These are phyloP conservation scores for Sipha flava DNA, from an alignment of 1,140 invertebrate genomes.

Conservation along the genomic window DNA sequence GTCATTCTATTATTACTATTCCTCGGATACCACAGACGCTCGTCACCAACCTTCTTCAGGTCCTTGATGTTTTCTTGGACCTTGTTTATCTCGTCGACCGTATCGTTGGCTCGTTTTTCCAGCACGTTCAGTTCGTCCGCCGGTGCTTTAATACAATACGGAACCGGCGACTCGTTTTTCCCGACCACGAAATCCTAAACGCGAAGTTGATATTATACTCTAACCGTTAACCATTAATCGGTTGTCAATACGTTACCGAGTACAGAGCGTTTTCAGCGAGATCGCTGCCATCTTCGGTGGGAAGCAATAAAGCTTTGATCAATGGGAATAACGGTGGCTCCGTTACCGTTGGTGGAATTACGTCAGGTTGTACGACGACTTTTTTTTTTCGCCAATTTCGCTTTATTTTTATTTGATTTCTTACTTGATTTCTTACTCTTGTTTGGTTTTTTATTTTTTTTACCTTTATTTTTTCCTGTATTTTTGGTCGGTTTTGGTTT, in stretches of 20 bases:
- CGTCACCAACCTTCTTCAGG: not conserved
- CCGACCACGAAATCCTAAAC: conserved; percentile 9
- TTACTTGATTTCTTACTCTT: not conserved
- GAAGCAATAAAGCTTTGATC: not conserved
- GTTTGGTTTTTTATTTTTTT: not conserved
- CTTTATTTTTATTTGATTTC: not conserved
- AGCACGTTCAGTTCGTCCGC: not conserved
- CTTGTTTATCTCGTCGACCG: not conserved
- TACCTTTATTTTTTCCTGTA: not conserved
- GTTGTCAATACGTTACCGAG: not conserved
- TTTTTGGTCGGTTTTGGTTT: not conserved
- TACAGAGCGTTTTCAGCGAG: not conserved
- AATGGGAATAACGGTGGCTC: not conserved
- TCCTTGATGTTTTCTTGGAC: conserved; percentile 3
- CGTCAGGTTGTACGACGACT: not conserved
- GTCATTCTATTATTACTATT: not conserved
- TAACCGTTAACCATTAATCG: not conserved
- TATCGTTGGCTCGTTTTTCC: not conserved
- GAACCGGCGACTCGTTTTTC: not conserved
- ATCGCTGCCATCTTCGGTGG: not conserved
- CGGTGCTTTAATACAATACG: not conserved
- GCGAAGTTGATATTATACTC: too few species aligned
- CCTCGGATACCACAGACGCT: too few species aligned
- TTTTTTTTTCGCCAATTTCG: not conserved
- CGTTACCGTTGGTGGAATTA: not conserved